Conservation (phyloP, 2,797 vertebrate species). For the Platyrinchus mystaceus region DNA sequence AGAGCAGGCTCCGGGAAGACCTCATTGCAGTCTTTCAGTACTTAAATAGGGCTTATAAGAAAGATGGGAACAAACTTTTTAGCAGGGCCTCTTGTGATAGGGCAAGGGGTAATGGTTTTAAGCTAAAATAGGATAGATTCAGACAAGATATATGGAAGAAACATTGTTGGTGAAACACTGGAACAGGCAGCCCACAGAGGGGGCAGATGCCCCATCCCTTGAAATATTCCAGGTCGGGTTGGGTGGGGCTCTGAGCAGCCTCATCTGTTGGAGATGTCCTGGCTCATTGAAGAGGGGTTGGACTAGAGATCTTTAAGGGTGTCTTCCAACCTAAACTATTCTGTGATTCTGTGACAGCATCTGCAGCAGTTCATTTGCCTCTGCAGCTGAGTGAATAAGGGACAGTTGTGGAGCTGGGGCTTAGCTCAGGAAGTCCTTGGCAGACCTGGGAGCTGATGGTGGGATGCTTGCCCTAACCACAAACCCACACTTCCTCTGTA, state of each 20-base stretch:
- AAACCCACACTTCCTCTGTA: background rate
- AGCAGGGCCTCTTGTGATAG: background rate
- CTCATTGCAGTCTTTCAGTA: background rate
- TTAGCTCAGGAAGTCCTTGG: slow-evolving; percentile 1
- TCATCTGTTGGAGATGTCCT: background rate
- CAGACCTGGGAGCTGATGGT: background rate
- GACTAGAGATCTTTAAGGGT: background rate
- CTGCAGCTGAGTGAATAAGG: background rate
- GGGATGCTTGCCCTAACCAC: slow-evolving; percentile 10
- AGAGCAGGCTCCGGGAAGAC: background rate
- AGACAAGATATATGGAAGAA: background rate
- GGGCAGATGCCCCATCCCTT: background rate
- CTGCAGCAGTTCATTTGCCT: background rate
- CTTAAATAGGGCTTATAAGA: background rate
- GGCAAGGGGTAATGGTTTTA: background rate
- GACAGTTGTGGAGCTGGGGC: background rate
- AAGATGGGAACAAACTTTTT: background rate
- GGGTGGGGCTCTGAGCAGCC: background rate
- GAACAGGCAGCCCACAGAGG: background rate
- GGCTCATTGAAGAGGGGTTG: background rate
- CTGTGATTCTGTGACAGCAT: background rate
- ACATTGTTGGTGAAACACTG: background rate
- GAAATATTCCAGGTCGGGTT: background rate
- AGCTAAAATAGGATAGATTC: background rate
- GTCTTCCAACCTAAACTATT: background rate